Percentiles rank a stretch among this genome's conserved stretches.
phyloP scores from a whole-genome alignment of 2,888 invertebrate genomes.

The Pegoplata infirma region DNA sequence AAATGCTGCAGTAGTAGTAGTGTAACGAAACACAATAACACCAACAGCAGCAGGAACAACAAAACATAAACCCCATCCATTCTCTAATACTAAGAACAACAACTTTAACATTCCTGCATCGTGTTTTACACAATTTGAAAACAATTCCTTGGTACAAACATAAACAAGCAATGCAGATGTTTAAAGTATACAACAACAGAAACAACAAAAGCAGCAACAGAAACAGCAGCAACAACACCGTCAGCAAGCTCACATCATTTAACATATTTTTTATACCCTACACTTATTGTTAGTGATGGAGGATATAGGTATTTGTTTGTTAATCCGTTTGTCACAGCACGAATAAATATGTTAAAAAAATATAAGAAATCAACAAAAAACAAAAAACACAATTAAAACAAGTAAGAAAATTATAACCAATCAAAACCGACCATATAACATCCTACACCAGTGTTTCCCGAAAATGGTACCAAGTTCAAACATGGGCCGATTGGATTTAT shows the following conservation, averaged over 20 bases:
- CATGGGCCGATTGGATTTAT: too few relatives aligned
- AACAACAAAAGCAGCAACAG: conserved; percentile 32
- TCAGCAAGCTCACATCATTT: conserved; percentile 34
- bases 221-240: conserved; percentile 32
- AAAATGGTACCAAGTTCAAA: too few relatives aligned
- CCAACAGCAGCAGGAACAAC: neutral
- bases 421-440: too few relatives aligned
- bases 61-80: conserved; percentile 2
- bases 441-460: too few relatives aligned
- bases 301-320: too few relatives aligned
- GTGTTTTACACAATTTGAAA: conserved; percentile 61
- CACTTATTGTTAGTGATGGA: too few relatives aligned
- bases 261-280: conserved; percentile 22
- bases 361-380: too few relatives aligned
- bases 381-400: too few relatives aligned
- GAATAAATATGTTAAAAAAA: too few relatives aligned
- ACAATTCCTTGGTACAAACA: conserved; percentile 51
- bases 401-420: too few relatives aligned
- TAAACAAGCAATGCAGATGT: conserved; percentile 60
- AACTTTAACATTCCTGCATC: conserved; percentile 61
- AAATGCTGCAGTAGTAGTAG: conserved; percentile 41
- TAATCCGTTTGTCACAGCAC: too few relatives aligned
- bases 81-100: conserved; percentile 15
- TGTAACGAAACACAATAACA: neutral
- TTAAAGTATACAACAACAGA: conserved; percentile 33